Evolutionary conservation across 2,888 invertebrate species (phyloP), one percentile per base, ranked within the genome.

Genomic region (Embidobia sp.): DNA sequence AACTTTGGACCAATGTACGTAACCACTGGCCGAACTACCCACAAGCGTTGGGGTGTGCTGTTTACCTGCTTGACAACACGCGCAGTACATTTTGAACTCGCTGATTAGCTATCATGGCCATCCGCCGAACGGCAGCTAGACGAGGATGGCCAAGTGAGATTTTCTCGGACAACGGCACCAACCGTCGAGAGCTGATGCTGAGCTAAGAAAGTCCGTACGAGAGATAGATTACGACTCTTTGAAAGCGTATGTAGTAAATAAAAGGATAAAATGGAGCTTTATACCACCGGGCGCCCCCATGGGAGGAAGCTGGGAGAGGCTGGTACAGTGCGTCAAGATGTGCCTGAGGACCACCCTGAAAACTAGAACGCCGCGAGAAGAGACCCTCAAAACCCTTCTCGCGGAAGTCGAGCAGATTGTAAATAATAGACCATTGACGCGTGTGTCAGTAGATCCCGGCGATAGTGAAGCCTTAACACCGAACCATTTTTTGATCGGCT

Each of bases 391-490:
- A 1, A 82, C 80, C 0, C 35, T 80, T 3, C n/a, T 80, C 3
- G 31, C 72, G 0, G 79, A 82, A 59, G 72, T 55, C 0, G 79
- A 80, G 46, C 72, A 81, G 29, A 53, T 75, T 0, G 79, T 83
- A 0, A 84, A 84, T 46, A 77, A 78, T 3, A 19, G 80, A 19
- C 79, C 80, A n/a, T 49, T 85, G 4, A 81, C 76, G 0, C 79
- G 83, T 53, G 84, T 85, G 0, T 80, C 83, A 0, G 73, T 80
- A 3, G 83, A 83, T 10, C 72, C 70, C 0, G 66, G 77, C 1
- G 82, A 85, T 5, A 3, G 13, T 0, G 77, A 81, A 26, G 46
- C 73, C 0, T 11, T 79, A 2, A 79, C 78, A 0, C 77, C 77
- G 0, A 79, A 79, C 19, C 77, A 79, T 33, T 73, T 77, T 19